Evolutionary conservation across 2,888 invertebrate species (phyloP).

Genomic region (Chaetogeoica ovagalla): DNA sequence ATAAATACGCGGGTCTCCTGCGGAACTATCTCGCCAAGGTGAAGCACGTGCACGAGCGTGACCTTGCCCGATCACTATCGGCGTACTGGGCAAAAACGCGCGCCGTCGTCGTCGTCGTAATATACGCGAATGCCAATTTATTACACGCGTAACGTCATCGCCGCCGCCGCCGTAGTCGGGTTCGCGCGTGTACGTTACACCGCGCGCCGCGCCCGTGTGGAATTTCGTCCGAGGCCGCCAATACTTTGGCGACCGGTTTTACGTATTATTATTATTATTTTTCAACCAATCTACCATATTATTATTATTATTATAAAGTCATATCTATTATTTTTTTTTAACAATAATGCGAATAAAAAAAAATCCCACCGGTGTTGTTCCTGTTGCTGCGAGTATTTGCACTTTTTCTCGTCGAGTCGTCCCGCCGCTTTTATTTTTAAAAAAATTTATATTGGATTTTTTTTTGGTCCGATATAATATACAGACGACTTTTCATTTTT

Average conservation of each 20-base stretch:
- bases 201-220: neutral
- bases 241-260: neutral
- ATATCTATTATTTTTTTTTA: no score
- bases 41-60: constrained; percentile 11
- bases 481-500: no score
- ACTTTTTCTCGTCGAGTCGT: no score
- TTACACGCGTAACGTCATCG: neutral
- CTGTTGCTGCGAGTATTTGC: no score
- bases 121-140: neutral
- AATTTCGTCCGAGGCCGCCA: constrained; percentile 4
- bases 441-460: no score
- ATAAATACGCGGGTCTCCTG: neutral
- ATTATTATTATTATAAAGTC: neutral
- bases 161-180: no score
- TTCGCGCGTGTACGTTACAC: neutral
- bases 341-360: no score
- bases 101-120: neutral
- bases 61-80: constrained; percentile 10
- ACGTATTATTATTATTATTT: neutral
- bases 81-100: neutral
- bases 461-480: no score
- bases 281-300: neutral
- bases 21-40: neutral
- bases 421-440: no score
- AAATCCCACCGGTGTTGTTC: no score